Evolutionary conservation across 2,888 invertebrate species (phyloP), one percentile per base, ranked within the genome.

Genomic region (Unio pictorum): DNA sequence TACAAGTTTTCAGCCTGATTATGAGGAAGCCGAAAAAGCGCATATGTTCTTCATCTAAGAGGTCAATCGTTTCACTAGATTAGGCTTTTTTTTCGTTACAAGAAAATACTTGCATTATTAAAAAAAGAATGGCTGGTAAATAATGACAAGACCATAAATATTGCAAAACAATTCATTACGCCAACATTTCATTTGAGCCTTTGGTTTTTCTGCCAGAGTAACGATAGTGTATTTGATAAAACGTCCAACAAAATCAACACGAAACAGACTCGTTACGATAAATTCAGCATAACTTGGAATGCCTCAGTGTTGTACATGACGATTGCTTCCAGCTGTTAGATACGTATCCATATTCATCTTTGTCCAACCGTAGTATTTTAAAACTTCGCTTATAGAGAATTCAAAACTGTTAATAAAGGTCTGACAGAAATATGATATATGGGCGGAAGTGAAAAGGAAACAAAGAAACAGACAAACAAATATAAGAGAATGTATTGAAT

Each of bases 221-320:
- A 82, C 81, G 55, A 79, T 83, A 87, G 94, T 95, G 0, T 94
- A 93, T 86, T 95, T 95, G 88, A 98, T 98, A 18, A 98, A 91
- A 91, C 96, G 95, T 77, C 95, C 93, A 20, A 98, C 95, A 89
- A 97, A 97, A 89, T 94, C 95, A 2, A 97, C 96, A 90, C 95
- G 95, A 64, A 94, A 88, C 1, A 94, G 92, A 17, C 95, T 95
- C 0, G 96, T 95, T 1, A 93, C 92, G 64, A 94, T 91, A 76
- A 98, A 95, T 1, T 96, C 94, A 45, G 94, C 71, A 79, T 97
- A 95, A 91, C 97, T 97, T 66, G 94, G 92, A 4, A 97, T 84
- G 0, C 98, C 97, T 95, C 97, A 97, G 72, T 93, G 93, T 74
- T 95, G 93, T n/a, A 98, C 95, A 72, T 83, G 84, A 8, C 59